phyloP scores from a whole-genome alignment of 2,888 invertebrate genomes.

The Apeira syringaria region DNA sequence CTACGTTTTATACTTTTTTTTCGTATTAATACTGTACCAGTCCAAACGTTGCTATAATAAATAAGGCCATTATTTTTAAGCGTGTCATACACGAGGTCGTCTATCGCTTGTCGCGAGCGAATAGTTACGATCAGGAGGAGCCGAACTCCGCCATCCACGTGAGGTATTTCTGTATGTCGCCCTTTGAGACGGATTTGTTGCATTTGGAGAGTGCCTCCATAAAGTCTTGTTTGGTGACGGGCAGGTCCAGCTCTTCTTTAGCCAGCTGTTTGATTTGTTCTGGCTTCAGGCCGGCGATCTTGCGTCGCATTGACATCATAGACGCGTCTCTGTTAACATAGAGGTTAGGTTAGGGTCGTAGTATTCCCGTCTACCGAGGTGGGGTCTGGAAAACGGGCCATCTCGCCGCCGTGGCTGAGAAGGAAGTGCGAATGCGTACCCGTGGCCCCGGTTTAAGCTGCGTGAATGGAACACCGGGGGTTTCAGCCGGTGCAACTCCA shows the following conservation, averaged over 20 bases:
- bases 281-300: slow-evolving; percentile 95
- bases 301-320: slow-evolving; percentile 99
- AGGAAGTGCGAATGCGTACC: too few species aligned
- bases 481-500: too few species aligned
- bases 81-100: slow-evolving; percentile 4
- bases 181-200: slow-evolving; percentile 97
- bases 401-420: too few species aligned
- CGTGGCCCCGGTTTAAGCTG: too few species aligned
- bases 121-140: slow-evolving; percentile 87
- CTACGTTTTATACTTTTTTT: slow-evolving; percentile 49
- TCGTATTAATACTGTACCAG: slow-evolving; percentile 72
- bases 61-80: slow-evolving; percentile 54
- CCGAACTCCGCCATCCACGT: slow-evolving; percentile 99
- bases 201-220: slow-evolving; percentile 96
- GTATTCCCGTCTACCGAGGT: too few species aligned
- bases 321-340: slow-evolving; percentile 92
- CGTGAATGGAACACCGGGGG: too few species aligned
- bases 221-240: slow-evolving; percentile 96
- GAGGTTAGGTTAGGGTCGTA: too few species aligned
- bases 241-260: slow-evolving; percentile 97
- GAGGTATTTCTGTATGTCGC: slow-evolving; percentile 97
- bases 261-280: slow-evolving; percentile 97
- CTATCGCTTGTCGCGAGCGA: slow-evolving; percentile 7
- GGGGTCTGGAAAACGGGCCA: too few species aligned
- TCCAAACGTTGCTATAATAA: slow-evolving; percentile 54